Percentiles rank a stretch among this genome's conserved stretches.
Conservation (phyloP, 1,140 invertebrate species). For the Lucilia cuprina region DNA sequence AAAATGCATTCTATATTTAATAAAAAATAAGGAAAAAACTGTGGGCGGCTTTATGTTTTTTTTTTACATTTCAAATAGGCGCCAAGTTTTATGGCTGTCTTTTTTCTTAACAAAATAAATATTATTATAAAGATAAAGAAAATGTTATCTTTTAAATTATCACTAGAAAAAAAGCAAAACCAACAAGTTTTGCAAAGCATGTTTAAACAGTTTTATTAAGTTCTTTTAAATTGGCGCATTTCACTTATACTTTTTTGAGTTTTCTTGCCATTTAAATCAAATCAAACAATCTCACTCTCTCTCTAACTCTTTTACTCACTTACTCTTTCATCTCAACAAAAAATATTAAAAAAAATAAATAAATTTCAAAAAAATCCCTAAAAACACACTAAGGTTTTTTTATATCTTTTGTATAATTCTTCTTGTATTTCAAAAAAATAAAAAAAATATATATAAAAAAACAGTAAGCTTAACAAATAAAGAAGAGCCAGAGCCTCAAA, state of each 20-base stretch:
- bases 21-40: not conserved
- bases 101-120: not conserved
- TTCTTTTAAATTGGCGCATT: not conserved
- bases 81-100: not conserved
- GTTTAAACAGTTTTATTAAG: not conserved
- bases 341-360: not conserved
- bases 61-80: not conserved
- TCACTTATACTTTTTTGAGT: not conserved
- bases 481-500: not conserved
- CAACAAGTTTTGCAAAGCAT: not conserved
- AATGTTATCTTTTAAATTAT: not conserved
- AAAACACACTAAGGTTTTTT: slow-evolving; percentile 9
- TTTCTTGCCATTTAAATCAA: not conserved
- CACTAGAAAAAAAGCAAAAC: too few relatives aligned
- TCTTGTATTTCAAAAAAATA: not conserved
- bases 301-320: not conserved
- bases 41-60: slow-evolving; percentile 2
- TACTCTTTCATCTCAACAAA: not conserved
- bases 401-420: not conserved
- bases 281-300: not conserved
- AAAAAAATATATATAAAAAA: too few relatives aligned
- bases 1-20: not conserved
- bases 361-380: not conserved
- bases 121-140: not conserved
- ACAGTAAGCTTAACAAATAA: too few relatives aligned